Evolutionary conservation across 2,888 invertebrate species (phyloP), one percentile per base, ranked within the genome.

Genomic region (Conistra vaccinii): DNA sequence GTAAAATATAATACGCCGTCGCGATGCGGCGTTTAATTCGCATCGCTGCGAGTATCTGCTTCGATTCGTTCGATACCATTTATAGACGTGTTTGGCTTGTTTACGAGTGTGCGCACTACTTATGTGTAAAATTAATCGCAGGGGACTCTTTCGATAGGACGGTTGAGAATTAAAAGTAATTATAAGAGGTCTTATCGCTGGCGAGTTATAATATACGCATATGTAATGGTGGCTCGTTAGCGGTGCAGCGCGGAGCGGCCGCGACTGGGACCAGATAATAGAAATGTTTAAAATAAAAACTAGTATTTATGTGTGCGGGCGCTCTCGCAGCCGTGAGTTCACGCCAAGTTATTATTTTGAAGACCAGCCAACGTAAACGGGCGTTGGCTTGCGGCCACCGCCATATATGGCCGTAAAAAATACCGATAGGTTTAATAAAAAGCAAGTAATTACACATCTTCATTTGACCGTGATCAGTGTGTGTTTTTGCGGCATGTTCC

Each of bases 391-490:
- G 89, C 85, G 87, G 90, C 90, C 90, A 87, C 87, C 86, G 89
- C 93, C 92, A 89, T 94, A 92, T 92, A 94, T 89, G 94, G 93
- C 76, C 68, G 88, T 87, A 93, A 94, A 93, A 93, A 92, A 89
- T 89, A 86, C 88, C 92, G 91, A 93, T 93, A 90, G 89, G 87
- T 90, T 89, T 87, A 78, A 90, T 85, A 95, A 96, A 95, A 95
- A 94, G 90, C 89, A 89, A 91, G 92, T 94, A 96, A 96, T 96
- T 95, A 94, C 95, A 94, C 87, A 93, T 95, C 95, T 96, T 95
- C 96, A 96, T 96, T 96, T 95, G 95, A 95, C 94, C 96, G 95
- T 96, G 95, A 93, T 94, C 90, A 89, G 85, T 87, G 90, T 80
- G 90, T 81, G 90, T 94, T 94, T 96, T 95, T 95, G 92, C 91